Base-by-base conservation (phyloP, 1,140 invertebrate species). In the Goniozus legneri region DNA sequence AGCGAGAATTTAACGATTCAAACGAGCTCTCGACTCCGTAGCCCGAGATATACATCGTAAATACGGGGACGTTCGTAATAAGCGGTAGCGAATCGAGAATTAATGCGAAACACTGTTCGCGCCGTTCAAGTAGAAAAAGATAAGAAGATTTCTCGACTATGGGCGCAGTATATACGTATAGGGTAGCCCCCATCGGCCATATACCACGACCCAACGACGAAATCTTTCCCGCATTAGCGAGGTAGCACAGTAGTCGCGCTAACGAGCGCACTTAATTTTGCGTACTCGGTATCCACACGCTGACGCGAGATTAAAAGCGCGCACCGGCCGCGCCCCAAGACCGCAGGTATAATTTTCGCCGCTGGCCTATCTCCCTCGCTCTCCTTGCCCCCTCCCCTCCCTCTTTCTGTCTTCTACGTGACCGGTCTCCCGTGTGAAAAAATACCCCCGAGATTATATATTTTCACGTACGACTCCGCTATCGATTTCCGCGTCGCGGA, bases 231-330 rank as follows among this genome's bases (percentile, higher is more conserved):
- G 42, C 62, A 56, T 64, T 64, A 64, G 52, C 52, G 38, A 50
- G 50, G 47, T n/a, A n/a, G n/a, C n/a, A n/a, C 32, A 21, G 27
- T 20, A 31, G 8, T 44, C 49, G 48, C 39, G 47, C 62, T 64
- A 64, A 58, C 55, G 58, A 61, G 62, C 49, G 44, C 53, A 61
- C 58, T 64, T 63, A 61, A 64, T 61, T 59, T 54, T 54, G 33
- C 50, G 50, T 41, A n/a, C 44, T 48, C 37, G 38, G 44, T 34
- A 40, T 51, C 48, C 54, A 49, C 45, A n/a, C 32, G 32, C 55
- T 63, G 51, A 57, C 56, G 42, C 51, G 47, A 63, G 52, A 61
- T 61, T 61, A 62, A 64, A 64, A 62, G 60, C 56, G 44, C 60
- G 50, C 44, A 52, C 41, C n/a, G n/a, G n/a, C n/a, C n/a, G 34